Base-by-base conservation (phyloP, 2,113 vertebrate genomes). In the Leiothrix lutea region DNA sequence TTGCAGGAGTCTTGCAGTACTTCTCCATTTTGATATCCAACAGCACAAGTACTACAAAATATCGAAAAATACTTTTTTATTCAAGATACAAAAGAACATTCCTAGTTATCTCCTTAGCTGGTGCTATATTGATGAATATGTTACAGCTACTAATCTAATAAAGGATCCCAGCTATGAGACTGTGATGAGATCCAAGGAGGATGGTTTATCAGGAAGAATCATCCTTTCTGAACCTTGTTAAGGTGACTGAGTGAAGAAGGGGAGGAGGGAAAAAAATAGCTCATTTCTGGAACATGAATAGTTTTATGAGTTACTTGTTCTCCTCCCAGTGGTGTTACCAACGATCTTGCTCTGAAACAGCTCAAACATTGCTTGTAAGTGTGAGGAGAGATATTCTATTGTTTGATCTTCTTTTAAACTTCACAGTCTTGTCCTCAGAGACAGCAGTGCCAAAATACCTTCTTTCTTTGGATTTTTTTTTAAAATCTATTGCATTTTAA, bases 401-500 rank as follows among this genome's bases (percentile, higher is more conserved):
- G 8, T 54, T 80, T 71, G 38, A 56, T 69, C 12, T 86, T 86
- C 17, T 77, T 88, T 79, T 33, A 74, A 84, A 64, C 11, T 51
- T 91, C 44, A 57, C 11, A 54, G 14, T n/a, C 14, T 19, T 71
- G 12, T 66, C 50, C 24, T 80, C 31, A 85, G 54, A 72, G 20
- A 69, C 2, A 51, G 10, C 11, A 74, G 25, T 45, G 23, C 17
- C 44, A 87, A 84, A 89, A n/a, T 84, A 53, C 3, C 13, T 85
- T 40, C 2, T 35, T 64, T 89, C 31, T 13, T 15, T 11, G 12
- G 7, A 10, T 29, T 74, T 69, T 56, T 69, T 51, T 82, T 51
- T 83, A 92, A 92, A 94, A 60, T 19, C 64, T 56, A 91, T 31
- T 58, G 31, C 12, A 51, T 82, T 90, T 95, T 80, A 80, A 95